phyloP scores from a whole-genome alignment of 2,888 invertebrate species.

The Phasia obesa region DNA sequence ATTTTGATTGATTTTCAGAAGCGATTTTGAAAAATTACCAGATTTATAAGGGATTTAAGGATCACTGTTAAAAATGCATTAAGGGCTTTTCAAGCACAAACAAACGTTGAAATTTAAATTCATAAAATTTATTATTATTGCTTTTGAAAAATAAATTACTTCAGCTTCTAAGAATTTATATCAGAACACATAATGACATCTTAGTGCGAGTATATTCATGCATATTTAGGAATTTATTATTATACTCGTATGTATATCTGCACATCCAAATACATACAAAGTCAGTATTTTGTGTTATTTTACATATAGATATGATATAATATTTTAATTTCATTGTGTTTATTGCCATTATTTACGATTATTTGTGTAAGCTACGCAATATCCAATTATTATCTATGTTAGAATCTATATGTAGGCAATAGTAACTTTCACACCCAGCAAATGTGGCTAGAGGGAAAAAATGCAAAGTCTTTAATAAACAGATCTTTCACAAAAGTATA shows the following conservation, averaged over 20 bases:
- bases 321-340: conserved; percentile 33
- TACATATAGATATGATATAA: conserved; percentile 9
- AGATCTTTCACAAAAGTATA: too few species aligned
- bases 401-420: background rate
- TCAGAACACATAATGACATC: background rate
- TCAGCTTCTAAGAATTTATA: background rate
- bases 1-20: too few species aligned
- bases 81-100: too few species aligned
- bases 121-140: too few species aligned
- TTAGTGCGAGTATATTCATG: background rate
- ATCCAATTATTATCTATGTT: background rate
- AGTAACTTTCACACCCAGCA: background rate
- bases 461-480: too few species aligned
- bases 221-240: conserved; percentile 19
- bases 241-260: conserved; percentile 12
- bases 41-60: too few species aligned
- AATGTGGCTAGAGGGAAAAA: background rate
- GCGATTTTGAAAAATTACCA: too few species aligned
- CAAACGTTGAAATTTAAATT: too few species aligned
- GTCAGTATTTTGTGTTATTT: background rate
- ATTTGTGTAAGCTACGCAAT: background rate
- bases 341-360: background rate
- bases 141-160: too few species aligned
- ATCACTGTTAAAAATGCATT: too few species aligned
- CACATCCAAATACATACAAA: conserved; percentile 12